Percentiles rank a stretch among this genome's conserved stretches.
phyloP scores from a whole-genome alignment of 2,888 invertebrate genomes.

The Spodoptera picta region DNA sequence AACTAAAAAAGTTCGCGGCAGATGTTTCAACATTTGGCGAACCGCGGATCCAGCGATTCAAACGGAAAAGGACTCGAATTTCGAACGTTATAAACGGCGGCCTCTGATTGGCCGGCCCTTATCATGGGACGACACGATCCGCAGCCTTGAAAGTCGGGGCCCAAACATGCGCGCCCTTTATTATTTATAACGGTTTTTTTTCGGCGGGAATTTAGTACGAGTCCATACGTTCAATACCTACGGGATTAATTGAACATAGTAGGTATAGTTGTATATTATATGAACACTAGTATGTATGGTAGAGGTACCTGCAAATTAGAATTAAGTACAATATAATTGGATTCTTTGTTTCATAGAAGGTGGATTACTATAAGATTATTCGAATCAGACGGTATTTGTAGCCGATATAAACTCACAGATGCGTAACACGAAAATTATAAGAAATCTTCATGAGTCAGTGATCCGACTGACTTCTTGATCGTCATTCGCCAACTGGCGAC shows the following conservation, averaged over 20 bases:
- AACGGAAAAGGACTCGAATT: conserved; percentile 55
- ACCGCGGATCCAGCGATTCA: conserved; percentile 31
- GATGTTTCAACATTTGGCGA: conserved; percentile 46
- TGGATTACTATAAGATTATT: too few species aligned
- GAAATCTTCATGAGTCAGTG: too few species aligned
- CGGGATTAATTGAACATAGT: conserved; percentile 2
- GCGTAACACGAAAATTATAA: too few species aligned
- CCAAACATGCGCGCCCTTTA: conserved; percentile 70
- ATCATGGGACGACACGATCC: conserved; percentile 79
- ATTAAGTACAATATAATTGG: too few species aligned
- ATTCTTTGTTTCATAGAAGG: too few species aligned
- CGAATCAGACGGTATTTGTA: too few species aligned
- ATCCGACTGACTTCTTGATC: too few species aligned
- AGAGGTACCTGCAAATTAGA: too few species aligned
- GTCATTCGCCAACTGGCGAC: conserved; percentile 59
- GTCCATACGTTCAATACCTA: not conserved
- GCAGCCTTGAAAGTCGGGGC: conserved; percentile 71
- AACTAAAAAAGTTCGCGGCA: conserved; percentile 15
- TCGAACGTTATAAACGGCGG: conserved; percentile 75
- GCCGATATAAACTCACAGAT: too few species aligned
- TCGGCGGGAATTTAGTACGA: conserved; percentile 47
- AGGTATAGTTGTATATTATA: too few species aligned
- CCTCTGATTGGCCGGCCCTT: conserved; percentile 80
- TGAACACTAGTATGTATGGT: too few species aligned
- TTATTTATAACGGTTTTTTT: conserved; percentile 67